A percentile compares a stretch with the other conserved stretches of the same genome.
These are phyloP conservation scores for Actinia tenebrosa DNA, from an alignment of 64 coral and sea anemone genomes.

Conservation along the genomic window DNA sequence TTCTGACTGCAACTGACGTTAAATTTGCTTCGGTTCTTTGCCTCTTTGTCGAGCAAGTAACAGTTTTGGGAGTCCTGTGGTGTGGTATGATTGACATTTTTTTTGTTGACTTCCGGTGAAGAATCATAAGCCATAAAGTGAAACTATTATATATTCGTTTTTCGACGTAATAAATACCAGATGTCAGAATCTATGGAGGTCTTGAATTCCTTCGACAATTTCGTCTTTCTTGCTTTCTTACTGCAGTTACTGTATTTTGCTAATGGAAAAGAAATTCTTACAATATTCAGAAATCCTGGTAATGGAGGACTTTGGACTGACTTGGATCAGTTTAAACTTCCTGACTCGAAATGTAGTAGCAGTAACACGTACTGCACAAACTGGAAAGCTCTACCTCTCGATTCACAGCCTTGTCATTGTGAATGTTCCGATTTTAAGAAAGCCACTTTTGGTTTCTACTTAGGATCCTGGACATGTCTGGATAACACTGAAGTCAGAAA, in stretches of 20 bases:
- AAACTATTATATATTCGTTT: too few species aligned
- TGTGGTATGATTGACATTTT: not conserved
- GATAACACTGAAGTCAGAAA: not conserved
- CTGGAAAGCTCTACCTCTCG: not conserved
- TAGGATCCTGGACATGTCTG: not conserved
- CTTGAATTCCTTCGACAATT: not conserved
- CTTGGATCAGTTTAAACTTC: not conserved
- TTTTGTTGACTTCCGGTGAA: too few species aligned
- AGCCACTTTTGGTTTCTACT: conserved; percentile 1
- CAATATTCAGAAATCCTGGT: not conserved
- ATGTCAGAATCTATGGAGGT: not conserved
- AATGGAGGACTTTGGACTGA: not conserved
- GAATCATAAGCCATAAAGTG: not conserved
- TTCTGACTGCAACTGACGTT: too few species aligned
- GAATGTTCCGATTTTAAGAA: not conserved
- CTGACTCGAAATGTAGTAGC: not conserved
- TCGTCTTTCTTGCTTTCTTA: not conserved
- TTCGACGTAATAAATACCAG: too few species aligned
- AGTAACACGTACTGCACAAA: too few species aligned
- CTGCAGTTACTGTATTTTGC: not conserved
- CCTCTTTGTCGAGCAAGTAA: too few species aligned
- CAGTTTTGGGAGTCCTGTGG: too few species aligned
- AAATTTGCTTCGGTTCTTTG: too few species aligned
- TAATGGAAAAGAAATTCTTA: not conserved
- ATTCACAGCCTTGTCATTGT: not conserved